Evolutionary conservation across 2,888 invertebrate genomes (phyloP), one percentile per base, ranked within the genome.

Genomic region (Spodoptera littoralis): DNA sequence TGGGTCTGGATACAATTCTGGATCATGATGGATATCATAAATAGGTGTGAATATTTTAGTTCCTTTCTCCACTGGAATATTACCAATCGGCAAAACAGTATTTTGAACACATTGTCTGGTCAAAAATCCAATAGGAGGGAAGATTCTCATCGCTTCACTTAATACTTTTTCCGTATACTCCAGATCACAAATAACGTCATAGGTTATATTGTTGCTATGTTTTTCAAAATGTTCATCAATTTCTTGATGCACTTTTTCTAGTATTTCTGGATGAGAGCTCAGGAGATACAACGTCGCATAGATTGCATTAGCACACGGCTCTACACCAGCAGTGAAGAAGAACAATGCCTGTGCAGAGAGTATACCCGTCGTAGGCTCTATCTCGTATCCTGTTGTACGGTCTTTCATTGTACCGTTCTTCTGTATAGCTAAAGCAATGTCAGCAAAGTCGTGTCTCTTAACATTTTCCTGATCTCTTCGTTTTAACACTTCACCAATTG

Each of bases 1-100:
- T 0, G 95, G 95, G n/a, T 95, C 78, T 0, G 90, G 84, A 72
- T 87, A 94, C 60, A 88, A 86, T 46, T 89, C 77, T 0, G 91
- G 86, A 70, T 95, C 94, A 47, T 88, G 84, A 62, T 95, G 95
- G 11, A 91, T 71, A 22, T 88, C 85, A 51, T 79, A 89, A 42
- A 92, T 73, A 0, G 93, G 89, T 3, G 86, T 81, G 18, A 83
- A 76, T 3, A 93, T 76, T 22, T 77, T 83, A 0, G 88, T 87
- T 1, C 89, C 91, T 42, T 87, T 87, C 0, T 83, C 84, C 3
- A 94, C 70, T 67, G 70, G 83, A 8, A 92, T 83, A 69, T 90
- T 88, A 3, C 91, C 90, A 3, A 82, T 84, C 1, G 92, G 91
- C 4, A 92, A 64, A 1, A 86, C 81, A 1, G 88, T 82, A 5